These are phyloP conservation scores for Fukomys damarensis DNA, from an alignment of 2,113 vertebrate species.

Conservation along the genomic window DNA sequence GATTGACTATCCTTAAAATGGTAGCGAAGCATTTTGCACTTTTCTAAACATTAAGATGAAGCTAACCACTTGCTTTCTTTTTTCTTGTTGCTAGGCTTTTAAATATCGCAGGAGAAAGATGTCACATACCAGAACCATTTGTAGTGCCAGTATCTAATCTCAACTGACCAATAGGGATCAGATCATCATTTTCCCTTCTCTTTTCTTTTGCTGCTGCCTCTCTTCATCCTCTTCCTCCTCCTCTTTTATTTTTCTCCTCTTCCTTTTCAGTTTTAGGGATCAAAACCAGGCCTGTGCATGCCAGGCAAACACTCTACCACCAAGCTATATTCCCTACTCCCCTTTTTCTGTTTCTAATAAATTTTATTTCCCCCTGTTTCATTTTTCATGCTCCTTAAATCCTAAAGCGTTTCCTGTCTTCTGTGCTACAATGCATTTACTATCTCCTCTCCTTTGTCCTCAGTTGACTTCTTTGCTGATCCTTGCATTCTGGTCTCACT, in stretches of 20 bases:
- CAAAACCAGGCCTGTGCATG: neutral
- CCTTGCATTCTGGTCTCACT: neutral
- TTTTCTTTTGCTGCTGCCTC: neutral
- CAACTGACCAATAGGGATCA: neutral
- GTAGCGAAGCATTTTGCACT: slow-evolving; percentile 42
- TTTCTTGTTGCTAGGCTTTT: neutral
- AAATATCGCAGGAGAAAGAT: neutral
- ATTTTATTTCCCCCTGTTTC: neutral
- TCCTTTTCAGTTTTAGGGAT: neutral
- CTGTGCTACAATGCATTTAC: neutral
- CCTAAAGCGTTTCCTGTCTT: neutral
- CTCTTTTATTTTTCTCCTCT: neutral
- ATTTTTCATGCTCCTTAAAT: neutral
- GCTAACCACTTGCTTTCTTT: neutral
- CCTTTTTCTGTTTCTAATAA: neutral
- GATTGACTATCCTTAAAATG: slow-evolving; percentile 60
- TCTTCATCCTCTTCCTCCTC: neutral
- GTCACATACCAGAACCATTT: neutral
- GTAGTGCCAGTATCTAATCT: neutral
- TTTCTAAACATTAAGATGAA: slow-evolving; percentile 49
- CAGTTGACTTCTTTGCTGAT: neutral
- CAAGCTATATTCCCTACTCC: neutral
- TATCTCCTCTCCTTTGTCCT: neutral
- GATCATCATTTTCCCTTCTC: neutral
- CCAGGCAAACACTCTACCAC: neutral